phyloP scores from a whole-genome alignment of 2,113 vertebrate species.

The Argyrosomus japonicus region DNA sequence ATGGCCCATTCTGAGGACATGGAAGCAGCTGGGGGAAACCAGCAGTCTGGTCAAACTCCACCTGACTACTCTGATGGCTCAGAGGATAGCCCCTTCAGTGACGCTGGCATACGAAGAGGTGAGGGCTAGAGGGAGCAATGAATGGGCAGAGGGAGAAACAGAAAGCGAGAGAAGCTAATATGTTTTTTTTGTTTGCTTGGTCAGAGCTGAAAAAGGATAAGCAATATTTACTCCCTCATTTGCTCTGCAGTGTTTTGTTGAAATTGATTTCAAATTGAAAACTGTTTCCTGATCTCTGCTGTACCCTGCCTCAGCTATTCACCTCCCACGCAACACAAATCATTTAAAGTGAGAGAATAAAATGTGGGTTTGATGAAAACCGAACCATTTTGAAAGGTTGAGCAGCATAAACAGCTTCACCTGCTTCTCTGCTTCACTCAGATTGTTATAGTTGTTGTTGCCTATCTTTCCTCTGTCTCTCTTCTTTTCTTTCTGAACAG shows the following conservation, averaged over 20 bases:
- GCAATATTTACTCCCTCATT: conserved; percentile 45
- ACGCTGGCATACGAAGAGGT: conserved; percentile 78
- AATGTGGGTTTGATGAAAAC: conserved; percentile 49
- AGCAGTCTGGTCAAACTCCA: conserved; percentile 40
- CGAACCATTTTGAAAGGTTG: conserved; percentile 15
- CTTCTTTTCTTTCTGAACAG: conserved; percentile 66
- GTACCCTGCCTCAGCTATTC: conserved; percentile 33
- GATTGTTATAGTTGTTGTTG: conserved; percentile 12
- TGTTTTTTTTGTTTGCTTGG: conserved; percentile 34
- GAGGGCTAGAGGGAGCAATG: conserved; percentile 5
- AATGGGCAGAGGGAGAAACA: neutral
- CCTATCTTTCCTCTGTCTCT: neutral
- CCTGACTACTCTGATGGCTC: conserved; percentile 55
- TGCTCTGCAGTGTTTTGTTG: conserved; percentile 38
- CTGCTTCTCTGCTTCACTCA: conserved; percentile 19
- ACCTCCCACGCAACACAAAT: conserved; percentile 37
- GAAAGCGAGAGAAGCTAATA: neutral
- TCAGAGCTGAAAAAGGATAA: neutral
- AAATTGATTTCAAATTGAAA: conserved; percentile 67
- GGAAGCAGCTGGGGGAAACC: neutral
- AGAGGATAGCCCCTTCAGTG: conserved; percentile 72
- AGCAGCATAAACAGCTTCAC: conserved; percentile 31
- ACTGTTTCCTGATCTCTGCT: conserved; percentile 27
- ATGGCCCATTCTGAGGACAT: conserved; percentile 5
- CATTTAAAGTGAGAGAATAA: conserved; percentile 45